phyloP scores from a whole-genome alignment of 30 jellyfish, hydroid and myxozoan genomes.

The Euphysa ruthae region DNA sequence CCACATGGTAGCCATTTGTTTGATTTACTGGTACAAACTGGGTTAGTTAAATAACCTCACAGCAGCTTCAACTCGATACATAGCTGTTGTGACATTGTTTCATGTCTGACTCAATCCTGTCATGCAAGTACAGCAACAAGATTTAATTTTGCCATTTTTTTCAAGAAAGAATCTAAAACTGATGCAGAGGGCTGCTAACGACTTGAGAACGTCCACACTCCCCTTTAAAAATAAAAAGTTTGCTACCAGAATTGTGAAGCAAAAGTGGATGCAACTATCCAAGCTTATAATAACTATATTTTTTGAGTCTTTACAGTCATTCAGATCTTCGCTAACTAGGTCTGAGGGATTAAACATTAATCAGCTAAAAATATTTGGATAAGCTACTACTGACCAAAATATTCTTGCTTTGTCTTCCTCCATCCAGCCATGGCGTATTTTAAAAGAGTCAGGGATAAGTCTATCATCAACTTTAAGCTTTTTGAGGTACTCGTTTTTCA shows the following conservation, averaged over 20 bases:
- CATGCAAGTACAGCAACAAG: conserved; percentile 64
- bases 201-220: conserved; percentile 35
- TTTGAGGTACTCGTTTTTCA: no score
- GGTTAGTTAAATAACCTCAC: conserved; percentile 38
- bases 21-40: conserved; percentile 47
- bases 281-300: conserved; percentile 21
- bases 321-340: conserved; percentile 27
- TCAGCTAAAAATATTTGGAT: conserved; percentile 31
- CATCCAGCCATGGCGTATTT: conserved; percentile 13
- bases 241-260: conserved; percentile 13
- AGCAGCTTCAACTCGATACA: conserved; percentile 58
- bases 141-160: conserved; percentile 10
- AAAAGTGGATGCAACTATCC: conserved; percentile 38
- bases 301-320: conserved; percentile 20
- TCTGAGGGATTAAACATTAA: conserved; percentile 36
- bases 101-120: conserved; percentile 64
- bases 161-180: conserved; percentile 30
- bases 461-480: not conserved
- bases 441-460: conserved; percentile 31
- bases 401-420: conserved; percentile 10
- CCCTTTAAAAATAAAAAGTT: conserved; percentile 1
- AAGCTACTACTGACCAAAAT: conserved; percentile 9
- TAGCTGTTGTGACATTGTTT: conserved; percentile 61
- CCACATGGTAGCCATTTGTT: conserved; percentile 41
- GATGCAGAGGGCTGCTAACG: conserved; percentile 37